Evolutionary conservation across 2,113 vertebrate genomes (phyloP), one percentile per base, ranked within the genome.

Genomic region (Cinclus mexicanus): DNA sequence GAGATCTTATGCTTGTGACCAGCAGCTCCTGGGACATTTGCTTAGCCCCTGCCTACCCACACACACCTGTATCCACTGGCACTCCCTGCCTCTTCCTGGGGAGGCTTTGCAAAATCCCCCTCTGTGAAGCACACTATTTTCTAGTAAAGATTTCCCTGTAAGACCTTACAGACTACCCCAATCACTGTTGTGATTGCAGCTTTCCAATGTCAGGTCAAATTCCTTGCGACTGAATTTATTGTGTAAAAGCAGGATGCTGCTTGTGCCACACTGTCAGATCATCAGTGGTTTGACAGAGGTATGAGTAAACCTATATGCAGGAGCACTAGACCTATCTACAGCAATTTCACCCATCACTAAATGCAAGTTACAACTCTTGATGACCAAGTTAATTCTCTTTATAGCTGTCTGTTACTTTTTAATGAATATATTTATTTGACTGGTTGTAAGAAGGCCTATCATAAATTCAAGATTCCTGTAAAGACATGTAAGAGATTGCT

Each of bases 401-500:
- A 37, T 37, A 90, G 20, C 50, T 7, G 2, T 52, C 28, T 86
- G 37, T 35, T 74, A 60, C 29, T 31, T 85, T 83, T 79, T 41
- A 60, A 60, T 80, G 2, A 65, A 41, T 65, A 37, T 65, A 22
- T 61, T 83, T 74, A 61, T 46, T 72, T 3, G 49, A 76, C 29
- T 77, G 41, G 44, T 59, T 80, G 15, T 89, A 35, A 86, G 41
- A 81, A 74, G n/a, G 25, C 41, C 50, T 74, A 4, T 86, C 92
- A 95, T 55, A 90, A 88, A 93, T 70, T 96, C 68, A 77, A 25
- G 35, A 72, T 80, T 92, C 59, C 71, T 95, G 50, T 94, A 88
- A 92, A 65, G 61, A 53, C 50, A 55, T 90, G 47, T 80, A 79
- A 80, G 29, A 65, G 42, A 28, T 39, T 86, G 56, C 67, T 79